Evolutionary conservation across 2,797 vertebrate species (phyloP).

Genomic region (Centropyge bicolor): DNA sequence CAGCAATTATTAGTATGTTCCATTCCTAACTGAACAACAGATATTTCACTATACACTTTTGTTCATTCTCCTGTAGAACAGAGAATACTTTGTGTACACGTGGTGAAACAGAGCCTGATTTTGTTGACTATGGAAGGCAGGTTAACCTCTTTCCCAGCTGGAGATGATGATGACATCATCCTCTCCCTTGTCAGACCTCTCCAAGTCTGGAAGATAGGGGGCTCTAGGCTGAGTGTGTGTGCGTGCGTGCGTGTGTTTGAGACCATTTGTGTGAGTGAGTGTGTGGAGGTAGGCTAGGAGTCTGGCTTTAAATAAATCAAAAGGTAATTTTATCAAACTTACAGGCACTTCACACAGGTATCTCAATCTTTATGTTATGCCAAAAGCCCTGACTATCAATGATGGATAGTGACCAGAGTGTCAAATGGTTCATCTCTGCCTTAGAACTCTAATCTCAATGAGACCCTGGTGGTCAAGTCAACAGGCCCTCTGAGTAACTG

Average conservation of each 20-base stretch:
- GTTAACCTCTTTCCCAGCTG: slow-evolving; percentile 78
- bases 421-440: slow-evolving; percentile 48
- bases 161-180: slow-evolving; percentile 71
- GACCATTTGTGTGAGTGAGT: slow-evolving; percentile 11
- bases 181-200: slow-evolving; percentile 59
- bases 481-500: slow-evolving; percentile 65
- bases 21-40: not conserved
- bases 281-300: not conserved
- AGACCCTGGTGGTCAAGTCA: slow-evolving; percentile 75
- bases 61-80: slow-evolving; percentile 9
- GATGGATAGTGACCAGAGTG: slow-evolving; percentile 25
- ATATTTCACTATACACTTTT: not conserved
- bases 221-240: slow-evolving; percentile 17
- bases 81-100: not conserved
- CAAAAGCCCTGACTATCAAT: slow-evolving; percentile 21
- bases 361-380: slow-evolving; percentile 19
- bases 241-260: not conserved
- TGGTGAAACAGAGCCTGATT: slow-evolving; percentile 38
- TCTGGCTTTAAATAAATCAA: slow-evolving; percentile 25
- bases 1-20: slow-evolving; percentile 19
- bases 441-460: slow-evolving; percentile 60
- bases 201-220: slow-evolving; percentile 41
- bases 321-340: slow-evolving; percentile 8
- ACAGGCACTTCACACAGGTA: slow-evolving; percentile 22
- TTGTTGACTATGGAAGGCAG: slow-evolving; percentile 63